Evolutionary conservation across 2,888 invertebrate species (phyloP), one percentile per base, ranked within the genome.

Genomic region (Salticus scenicus): DNA sequence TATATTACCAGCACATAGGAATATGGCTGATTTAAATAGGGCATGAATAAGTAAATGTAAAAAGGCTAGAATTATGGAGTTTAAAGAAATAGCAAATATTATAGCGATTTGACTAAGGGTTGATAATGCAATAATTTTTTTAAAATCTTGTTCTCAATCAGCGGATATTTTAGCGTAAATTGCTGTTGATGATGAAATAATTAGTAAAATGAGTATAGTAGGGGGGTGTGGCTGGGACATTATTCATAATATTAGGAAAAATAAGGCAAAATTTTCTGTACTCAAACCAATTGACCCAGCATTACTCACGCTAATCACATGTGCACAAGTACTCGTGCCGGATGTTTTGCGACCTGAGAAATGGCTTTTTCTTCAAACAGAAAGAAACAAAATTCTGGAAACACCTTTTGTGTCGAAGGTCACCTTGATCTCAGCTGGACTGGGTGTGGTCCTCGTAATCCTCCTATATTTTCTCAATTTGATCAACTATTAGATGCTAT

Each of bases 251-350:
- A 95, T 91, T 91, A 95, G 92, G 93, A 94, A 94, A 90, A 95
- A n/a, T n/a, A n/a, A n/a, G n/a, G n/a, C n/a, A n/a, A n/a, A n/a
- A n/a, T n/a, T n/a, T n/a, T n/a, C n/a, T n/a, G n/a, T n/a, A n/a
- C n/a, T n/a, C n/a, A n/a, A n/a, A n/a, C n/a, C n/a, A n/a, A n/a
- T n/a, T n/a, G 92, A 0, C 95, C 95, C 0, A 95, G 95, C 12
- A 95, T 95, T 0, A 95, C 95, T 90, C 95, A 93, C 88, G 95
- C n/a, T n/a, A n/a, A n/a, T n/a, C n/a, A n/a, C n/a, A n/a, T n/a
- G n/a, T n/a, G n/a, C n/a, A n/a, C n/a, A n/a, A n/a, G n/a, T n/a
- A n/a, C n/a, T n/a, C n/a, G n/a, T n/a, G n/a, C n/a, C n/a, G n/a
- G n/a, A n/a, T n/a, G n/a, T n/a, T n/a, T n/a, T n/a, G n/a, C n/a